Percentiles rank a stretch among this genome's conserved stretches.
phyloP scores from a whole-genome alignment of 2,113 vertebrate genomes.

The Chelonoidis abingdonii region DNA sequence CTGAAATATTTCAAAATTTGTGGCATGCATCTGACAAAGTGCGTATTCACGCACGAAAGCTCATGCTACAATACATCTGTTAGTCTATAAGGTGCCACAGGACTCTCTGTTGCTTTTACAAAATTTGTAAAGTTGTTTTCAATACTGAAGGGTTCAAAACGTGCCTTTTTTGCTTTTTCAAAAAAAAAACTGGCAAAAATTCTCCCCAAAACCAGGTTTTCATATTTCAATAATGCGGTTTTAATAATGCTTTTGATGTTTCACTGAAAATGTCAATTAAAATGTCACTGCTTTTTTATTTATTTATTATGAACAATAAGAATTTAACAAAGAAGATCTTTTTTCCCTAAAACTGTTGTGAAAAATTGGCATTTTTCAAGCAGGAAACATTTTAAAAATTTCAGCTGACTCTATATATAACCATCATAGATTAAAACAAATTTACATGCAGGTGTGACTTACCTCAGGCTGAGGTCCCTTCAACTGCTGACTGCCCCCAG shows the following conservation, averaged over 20 bases:
- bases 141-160: constrained; percentile 65
- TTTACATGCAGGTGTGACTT: neutral
- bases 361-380: neutral
- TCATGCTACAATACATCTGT: too few relatives aligned
- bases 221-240: neutral
- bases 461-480: neutral
- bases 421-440: constrained; percentile 51
- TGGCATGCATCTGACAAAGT: neutral
- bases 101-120: neutral
- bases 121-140: constrained; percentile 71
- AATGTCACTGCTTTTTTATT: constrained; percentile 47
- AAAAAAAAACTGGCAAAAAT: neutral
- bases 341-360: neutral
- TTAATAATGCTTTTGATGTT: constrained; percentile 25
- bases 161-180: neutral
- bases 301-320: neutral
- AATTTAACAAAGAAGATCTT: constrained; percentile 19
- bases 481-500: neutral
- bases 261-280: constrained; percentile 65
- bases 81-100: too few relatives aligned
- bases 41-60: too few relatives aligned
- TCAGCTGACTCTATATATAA: constrained; percentile 47
- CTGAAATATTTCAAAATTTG: constrained; percentile 74
- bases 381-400: neutral
- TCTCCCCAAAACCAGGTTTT: constrained; percentile 17